These are phyloP conservation scores for Ceratina australensis DNA, from an alignment of 1,140 invertebrate genomes.

Conservation along the genomic window DNA sequence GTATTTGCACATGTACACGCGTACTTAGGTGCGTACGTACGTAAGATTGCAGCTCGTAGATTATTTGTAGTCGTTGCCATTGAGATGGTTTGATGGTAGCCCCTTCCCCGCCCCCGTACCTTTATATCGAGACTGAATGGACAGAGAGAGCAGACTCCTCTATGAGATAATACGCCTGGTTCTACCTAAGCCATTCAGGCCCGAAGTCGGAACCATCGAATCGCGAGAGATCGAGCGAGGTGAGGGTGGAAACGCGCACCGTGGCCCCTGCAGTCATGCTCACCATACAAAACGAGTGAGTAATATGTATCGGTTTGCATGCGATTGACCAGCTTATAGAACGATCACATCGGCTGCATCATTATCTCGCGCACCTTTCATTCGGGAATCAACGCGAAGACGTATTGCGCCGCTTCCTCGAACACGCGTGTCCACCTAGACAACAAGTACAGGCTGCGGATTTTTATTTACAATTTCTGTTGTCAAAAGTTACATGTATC, in stretches of 20 bases:
- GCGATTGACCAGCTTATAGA: conserved; percentile 8
- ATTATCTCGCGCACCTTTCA: not conserved
- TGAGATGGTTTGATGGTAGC: conserved; percentile 65
- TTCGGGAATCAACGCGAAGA: too few species aligned
- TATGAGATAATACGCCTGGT: conserved; percentile 70
- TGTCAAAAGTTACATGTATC: too few species aligned
- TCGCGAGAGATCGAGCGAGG: conserved; percentile 55
- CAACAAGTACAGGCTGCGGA: too few species aligned
- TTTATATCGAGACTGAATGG: conserved; percentile 70
- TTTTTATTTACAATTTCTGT: too few species aligned
- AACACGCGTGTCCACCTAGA: too few species aligned
- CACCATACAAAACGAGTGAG: conserved; percentile 67
- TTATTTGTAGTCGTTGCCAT: conserved; percentile 64
- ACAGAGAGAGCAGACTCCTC: conserved; percentile 63
- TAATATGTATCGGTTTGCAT: conserved; percentile 46
- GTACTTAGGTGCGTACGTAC: conserved; percentile 32
- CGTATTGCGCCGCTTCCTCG: too few species aligned
- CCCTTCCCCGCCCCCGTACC: conserved; percentile 55
- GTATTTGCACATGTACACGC: not conserved
- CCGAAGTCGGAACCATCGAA: conserved; percentile 58
- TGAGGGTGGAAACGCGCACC: conserved; percentile 51
- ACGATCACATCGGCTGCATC: conserved; percentile 3
- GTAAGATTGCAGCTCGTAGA: conserved; percentile 58
- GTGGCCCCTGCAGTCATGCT: conserved; percentile 60
- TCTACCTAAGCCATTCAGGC: conserved; percentile 60